Percentiles rank a stretch among this genome's conserved stretches.
phyloP scores from a whole-genome alignment of 2,113 vertebrate genomes.

The Globicephala melas region DNA sequence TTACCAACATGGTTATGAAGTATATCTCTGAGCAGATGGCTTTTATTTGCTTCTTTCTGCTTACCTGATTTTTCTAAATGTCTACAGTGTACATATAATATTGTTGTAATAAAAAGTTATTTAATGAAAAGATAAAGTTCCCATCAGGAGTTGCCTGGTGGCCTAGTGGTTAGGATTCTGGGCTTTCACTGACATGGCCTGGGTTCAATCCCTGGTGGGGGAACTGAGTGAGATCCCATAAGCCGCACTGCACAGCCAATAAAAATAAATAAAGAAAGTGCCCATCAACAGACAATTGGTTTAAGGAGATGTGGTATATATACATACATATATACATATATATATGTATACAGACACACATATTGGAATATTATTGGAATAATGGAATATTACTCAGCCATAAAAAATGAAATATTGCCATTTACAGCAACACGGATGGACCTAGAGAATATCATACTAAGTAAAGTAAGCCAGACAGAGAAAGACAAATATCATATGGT shows the following conservation, averaged over 20 bases:
- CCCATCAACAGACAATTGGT: not conserved
- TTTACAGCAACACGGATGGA: not conserved
- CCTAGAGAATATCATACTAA: not conserved
- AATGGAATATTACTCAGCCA: too few species aligned
- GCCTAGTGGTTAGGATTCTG: not conserved
- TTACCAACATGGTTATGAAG: not conserved
- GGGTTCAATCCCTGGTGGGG: not conserved
- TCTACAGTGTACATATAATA: not conserved
- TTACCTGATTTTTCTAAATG: conserved; percentile 17
- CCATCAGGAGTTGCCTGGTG: not conserved
- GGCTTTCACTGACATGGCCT: not conserved
- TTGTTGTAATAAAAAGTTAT: conserved; percentile 1
- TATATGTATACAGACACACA: not conserved
- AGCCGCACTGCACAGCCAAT: not conserved
- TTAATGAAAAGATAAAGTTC: not conserved
- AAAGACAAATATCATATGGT: not conserved
- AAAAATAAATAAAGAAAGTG: not conserved
- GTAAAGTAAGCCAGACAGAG: not conserved
- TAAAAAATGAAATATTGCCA: not conserved
- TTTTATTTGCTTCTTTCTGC: conserved; percentile 30
- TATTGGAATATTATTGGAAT: too few species aligned
- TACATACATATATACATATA: not conserved
- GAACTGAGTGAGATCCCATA: not conserved
- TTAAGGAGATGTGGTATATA: not conserved
- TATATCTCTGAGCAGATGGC: not conserved